Conservation (phyloP, 2,113 vertebrate species). For the Coryphaenoides rupestris region DNA sequence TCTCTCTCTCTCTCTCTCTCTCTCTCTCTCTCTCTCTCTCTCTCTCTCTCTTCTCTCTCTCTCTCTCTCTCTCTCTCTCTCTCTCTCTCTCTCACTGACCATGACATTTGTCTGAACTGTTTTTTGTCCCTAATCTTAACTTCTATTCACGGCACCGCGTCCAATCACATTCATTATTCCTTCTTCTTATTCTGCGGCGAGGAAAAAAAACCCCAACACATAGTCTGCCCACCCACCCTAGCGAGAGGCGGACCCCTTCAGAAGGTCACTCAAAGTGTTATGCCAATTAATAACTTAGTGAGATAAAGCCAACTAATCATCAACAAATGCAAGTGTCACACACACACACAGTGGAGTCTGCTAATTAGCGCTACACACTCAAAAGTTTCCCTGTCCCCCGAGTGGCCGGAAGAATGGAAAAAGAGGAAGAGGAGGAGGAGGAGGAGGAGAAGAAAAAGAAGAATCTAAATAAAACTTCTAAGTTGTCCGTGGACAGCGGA, state of each 20-base stretch:
- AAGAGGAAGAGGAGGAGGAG: background rate
- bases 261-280: slow-evolving; percentile 27
- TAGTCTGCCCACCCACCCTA: background rate
- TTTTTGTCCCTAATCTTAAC: slow-evolving; percentile 40
- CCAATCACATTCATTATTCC: slow-evolving; percentile 15
- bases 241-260: slow-evolving; percentile 12
- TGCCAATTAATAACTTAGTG: slow-evolving; percentile 34
- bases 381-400: slow-evolving; percentile 20
- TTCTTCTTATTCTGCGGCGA: slow-evolving; percentile 9
- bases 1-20: background rate
- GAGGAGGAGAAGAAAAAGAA: slow-evolving; percentile 10
- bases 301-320: slow-evolving; percentile 5
- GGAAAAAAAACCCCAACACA: slow-evolving; percentile 14
- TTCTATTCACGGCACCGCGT: slow-evolving; percentile 24
- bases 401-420: background rate
- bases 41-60: background rate
- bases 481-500: no score
- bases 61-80: slow-evolving; percentile 14
- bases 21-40: background rate
- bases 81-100: slow-evolving; percentile 20
- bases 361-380: slow-evolving; percentile 31
- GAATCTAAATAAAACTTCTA: background rate
- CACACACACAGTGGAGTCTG: slow-evolving; percentile 19
- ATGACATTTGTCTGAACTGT: slow-evolving; percentile 56
- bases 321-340: slow-evolving; percentile 15